Evolutionary conservation across 1,140 invertebrate species (phyloP), one percentile per base, ranked within the genome.

Genomic region (Episyrphus balteatus): DNA sequence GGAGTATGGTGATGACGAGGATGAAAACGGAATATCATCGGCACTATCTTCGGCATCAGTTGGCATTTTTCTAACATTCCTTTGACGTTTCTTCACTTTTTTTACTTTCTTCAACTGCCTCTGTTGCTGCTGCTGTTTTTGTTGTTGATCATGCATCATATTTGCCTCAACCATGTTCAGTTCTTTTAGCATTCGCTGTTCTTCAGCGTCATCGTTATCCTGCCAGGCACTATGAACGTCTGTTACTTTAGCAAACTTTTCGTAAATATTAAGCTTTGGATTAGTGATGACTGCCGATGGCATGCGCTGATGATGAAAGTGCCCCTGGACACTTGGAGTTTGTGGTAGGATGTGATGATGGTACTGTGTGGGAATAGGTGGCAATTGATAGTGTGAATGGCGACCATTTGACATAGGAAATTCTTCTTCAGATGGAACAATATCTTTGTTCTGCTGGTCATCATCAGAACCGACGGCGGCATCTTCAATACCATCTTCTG

Each of bases 151-250:
- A 12, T 6, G n/a, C 9, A 26, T 26, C 21, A 39, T 18, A 15
- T n/a, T 18, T 48, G 40, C 13, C 33, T 62, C 60, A 14, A 41
- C 30, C 44, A 58, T 60, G 53, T 70, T 64, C 40, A 39, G 26
- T 41, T 51, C 38, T 39, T 38, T 15, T 12, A 45, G 15, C 26
- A 21, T 33, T 45, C 30, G 11, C 5, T 33, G n/a, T 31, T 36
- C 15, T 37, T 49, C 41, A 18, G 66, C 55, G 8, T 54, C 55
- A 15, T 66, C 61, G 10, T 47, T 38, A 52, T 67, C 62, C 39
- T 67, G 66, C 68, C 68, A 70, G 7, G 65, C 62, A 14, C 58
- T 67, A 47, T 70, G 68, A 41, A 67, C 56, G 46, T 70, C 66
- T 13, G 46, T 56, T 2, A 70, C 58, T 46, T 55, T 50, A 1